Evolutionary conservation across 2,797 vertebrate genomes (phyloP).

Genomic region (Pempheris klunzingeri): DNA sequence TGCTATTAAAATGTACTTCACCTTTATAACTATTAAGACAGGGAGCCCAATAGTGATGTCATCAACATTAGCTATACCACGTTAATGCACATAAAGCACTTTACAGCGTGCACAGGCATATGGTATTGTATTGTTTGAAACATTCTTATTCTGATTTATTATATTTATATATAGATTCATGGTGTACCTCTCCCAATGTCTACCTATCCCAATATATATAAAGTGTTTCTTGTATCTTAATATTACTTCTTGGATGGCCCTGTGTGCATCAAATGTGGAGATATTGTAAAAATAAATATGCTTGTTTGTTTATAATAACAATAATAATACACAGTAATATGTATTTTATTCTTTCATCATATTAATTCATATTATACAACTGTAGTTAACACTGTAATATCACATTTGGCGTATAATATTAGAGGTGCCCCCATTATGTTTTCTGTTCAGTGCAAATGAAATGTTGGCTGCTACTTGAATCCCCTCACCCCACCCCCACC

Average conservation of each 20-base stretch:
- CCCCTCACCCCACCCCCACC: conserved; percentile 54
- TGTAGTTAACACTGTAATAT: not conserved
- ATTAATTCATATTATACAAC: not conserved
- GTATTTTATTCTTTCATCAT: not conserved
- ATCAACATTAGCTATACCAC: not conserved
- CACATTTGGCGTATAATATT: not conserved
- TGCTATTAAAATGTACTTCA: not conserved
- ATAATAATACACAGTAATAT: not conserved
- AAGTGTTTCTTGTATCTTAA: not conserved
- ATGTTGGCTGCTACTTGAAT: conserved; percentile 8
- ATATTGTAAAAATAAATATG: not conserved
- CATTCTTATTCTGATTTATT: not conserved
- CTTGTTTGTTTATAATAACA: not conserved
- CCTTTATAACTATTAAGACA: not conserved
- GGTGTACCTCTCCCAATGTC: too few relatives aligned
- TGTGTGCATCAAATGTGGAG: not conserved
- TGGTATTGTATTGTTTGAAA: not conserved
- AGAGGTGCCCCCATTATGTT: not conserved
- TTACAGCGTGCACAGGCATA: not conserved
- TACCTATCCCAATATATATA: not conserved
- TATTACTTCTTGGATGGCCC: not conserved
- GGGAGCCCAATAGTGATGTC: not conserved
- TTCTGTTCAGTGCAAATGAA: conserved; percentile 35
- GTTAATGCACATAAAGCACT: not conserved
- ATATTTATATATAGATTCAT: too few relatives aligned